Evolutionary conservation across 2,113 vertebrate species (phyloP).

Genomic region (Pangasianodon gigas): DNA sequence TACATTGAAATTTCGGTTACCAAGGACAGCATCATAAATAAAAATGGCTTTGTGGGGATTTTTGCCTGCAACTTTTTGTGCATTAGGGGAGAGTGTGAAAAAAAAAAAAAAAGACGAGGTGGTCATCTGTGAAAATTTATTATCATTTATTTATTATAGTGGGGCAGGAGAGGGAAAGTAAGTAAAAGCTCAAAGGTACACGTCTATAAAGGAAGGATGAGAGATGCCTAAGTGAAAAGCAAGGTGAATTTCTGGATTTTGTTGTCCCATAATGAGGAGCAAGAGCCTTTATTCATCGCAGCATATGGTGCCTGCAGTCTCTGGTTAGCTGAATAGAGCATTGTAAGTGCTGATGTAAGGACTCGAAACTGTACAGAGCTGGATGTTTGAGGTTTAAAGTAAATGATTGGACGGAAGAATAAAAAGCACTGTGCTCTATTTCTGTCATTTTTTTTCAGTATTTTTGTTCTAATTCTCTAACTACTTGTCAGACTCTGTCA

Average conservation of each 20-base stretch:
- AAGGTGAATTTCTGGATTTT: constrained; percentile 89
- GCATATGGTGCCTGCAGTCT: constrained; percentile 80
- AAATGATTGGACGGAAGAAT: constrained; percentile 78
- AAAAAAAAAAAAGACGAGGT: constrained; percentile 69
- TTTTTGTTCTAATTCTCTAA: constrained; percentile 53
- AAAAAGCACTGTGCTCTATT: constrained; percentile 77
- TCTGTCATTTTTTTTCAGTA: constrained; percentile 57
- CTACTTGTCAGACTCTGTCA: constrained; percentile 9
- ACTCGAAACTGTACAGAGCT: constrained; percentile 81
- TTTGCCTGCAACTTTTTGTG: constrained; percentile 77
- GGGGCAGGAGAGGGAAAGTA: constrained; percentile 73
- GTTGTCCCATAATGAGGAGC: constrained; percentile 86
- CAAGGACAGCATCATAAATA: constrained; percentile 98
- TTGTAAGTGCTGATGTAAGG: constrained; percentile 82
- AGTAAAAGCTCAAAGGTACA: constrained; percentile 87
- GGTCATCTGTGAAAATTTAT: constrained; percentile 92
- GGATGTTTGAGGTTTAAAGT: constrained; percentile 81
- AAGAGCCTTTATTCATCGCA: constrained; percentile 85
- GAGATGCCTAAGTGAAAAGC: constrained; percentile 87
- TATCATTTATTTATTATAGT: constrained; percentile 93
- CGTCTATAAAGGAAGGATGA: constrained; percentile 81
- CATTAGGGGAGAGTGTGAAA: constrained; percentile 40
- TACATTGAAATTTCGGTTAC: constrained; percentile 94
- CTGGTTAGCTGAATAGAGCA: constrained; percentile 78
- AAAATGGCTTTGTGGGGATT: constrained; percentile 88